Evolutionary conservation across 37 sponge, comb jelly and placozoan species (phyloP), one percentile per base, ranked within the genome.

Genomic region (Eunapius fragilis): DNA sequence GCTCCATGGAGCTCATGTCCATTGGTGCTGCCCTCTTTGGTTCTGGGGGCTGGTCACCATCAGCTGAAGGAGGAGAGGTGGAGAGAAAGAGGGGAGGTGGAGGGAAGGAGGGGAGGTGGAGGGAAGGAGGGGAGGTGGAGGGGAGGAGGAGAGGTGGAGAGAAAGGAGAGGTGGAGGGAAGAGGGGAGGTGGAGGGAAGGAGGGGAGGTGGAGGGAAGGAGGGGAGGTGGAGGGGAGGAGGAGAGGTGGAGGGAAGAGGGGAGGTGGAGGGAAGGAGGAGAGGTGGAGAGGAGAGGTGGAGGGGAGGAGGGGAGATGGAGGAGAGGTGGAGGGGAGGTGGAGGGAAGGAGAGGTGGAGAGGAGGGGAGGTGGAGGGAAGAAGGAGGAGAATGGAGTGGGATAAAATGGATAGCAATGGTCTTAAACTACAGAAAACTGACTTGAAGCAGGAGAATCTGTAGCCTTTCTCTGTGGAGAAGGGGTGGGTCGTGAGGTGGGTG

Each of bases 361-460:
- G 50, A 12, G 68, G 67, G 9, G 81, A 10, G 13, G 28, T 3
- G 50, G 11, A 10, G 81, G 4, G 68, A 9, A 67, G 9, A 67
- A 10, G 67, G 68, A 31, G 31, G 81, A 80, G 81, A 80, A 67
- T 4, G 13, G 68, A 67, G 25, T 2, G 11, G 81, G 50, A 4
- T 47, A 31, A 80, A 31, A 67, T 49, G 68, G 67, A 80, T 7
- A 9, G 37, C n/a, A n/a, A 25, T 25, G 69, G 69, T 22, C 23
- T 25, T 71, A 30, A 9, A 31, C 30, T 41, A 9, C 41, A 9
- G 34, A 74, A 31, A n/a, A n/a, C 31, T 34, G 9, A 22, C 33
- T 33, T 78, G 79, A 27, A 49, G 67, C 58, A 4, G 35, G 67
- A 9, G 79, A 78, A 50, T 49, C 79, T 14, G 79, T 41, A 36